Evolutionary conservation across 2,797 vertebrate genomes (phyloP).

Genomic region (Otolemur crassicaudatus): DNA sequence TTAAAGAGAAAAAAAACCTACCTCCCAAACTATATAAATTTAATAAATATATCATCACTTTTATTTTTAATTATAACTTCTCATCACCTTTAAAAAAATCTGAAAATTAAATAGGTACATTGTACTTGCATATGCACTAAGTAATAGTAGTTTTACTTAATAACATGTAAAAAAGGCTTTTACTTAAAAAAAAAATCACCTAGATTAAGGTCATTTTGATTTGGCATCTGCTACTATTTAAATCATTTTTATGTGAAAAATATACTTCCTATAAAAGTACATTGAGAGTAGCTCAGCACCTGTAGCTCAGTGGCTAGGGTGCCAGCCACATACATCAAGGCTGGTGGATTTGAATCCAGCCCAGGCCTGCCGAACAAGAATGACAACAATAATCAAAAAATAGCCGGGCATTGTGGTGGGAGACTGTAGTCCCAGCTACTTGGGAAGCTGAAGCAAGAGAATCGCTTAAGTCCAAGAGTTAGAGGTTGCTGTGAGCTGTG

Average conservation of each 20-base stretch:
- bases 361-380: too few species aligned
- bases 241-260: constrained; percentile 30
- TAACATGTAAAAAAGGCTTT: not conserved
- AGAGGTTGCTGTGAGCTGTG: too few species aligned
- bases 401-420: too few species aligned
- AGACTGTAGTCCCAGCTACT: too few species aligned
- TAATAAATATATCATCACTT: not conserved
- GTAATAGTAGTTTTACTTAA: constrained; percentile 5
- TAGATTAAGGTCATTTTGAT: not conserved
- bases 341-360: too few species aligned
- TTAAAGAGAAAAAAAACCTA: not conserved
- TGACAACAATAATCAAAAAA: too few species aligned
- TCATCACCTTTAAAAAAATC: constrained; percentile 45
- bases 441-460: too few species aligned
- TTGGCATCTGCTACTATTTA: not conserved
- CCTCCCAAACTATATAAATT: not conserved
- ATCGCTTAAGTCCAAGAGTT: too few species aligned
- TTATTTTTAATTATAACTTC: constrained; percentile 18
- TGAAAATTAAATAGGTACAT: not conserved
- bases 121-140: not conserved
- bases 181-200: not conserved
- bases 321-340: too few species aligned
- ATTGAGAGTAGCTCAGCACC: too few species aligned
- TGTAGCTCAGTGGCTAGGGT: too few species aligned
- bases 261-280: not conserved